Evolutionary conservation across 2,113 vertebrate genomes (phyloP).

Genomic region (Oreochromis spilurus): DNA sequence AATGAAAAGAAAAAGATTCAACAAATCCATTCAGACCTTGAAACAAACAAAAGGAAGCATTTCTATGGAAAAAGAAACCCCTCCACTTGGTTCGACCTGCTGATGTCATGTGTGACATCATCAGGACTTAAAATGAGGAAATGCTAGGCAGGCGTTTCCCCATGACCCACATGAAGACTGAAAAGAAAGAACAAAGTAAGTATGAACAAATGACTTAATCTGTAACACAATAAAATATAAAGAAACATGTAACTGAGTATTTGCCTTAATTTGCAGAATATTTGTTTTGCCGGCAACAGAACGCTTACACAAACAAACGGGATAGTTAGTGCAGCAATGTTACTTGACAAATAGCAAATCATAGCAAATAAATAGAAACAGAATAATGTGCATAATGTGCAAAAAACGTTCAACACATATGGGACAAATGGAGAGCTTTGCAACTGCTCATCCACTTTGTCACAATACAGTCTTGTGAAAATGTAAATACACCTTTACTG

Average conservation of each 20-base stretch:
- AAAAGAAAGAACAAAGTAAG: background rate
- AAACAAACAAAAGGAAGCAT: background rate
- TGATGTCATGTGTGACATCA: background rate
- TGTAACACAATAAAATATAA: background rate
- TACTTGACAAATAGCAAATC: background rate
- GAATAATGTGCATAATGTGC: background rate
- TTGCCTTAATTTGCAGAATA: background rate
- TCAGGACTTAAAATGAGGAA: background rate
- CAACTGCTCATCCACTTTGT: fast-evolving
- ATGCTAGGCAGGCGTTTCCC: background rate
- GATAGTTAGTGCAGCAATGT: background rate
- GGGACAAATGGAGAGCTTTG: background rate
- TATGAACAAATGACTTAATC: background rate
- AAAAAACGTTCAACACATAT: background rate
- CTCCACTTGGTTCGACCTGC: background rate
- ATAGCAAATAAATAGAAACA: background rate
- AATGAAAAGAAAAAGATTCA: background rate
- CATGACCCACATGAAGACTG: background rate
- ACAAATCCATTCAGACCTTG: background rate
- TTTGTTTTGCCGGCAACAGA: background rate
- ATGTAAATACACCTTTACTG: background rate
- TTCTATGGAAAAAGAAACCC: background rate
- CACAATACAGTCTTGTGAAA: background rate
- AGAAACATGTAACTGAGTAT: too few relatives aligned
- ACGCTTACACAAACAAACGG: background rate